These are phyloP conservation scores for Pandemis corylana DNA, from an alignment of 2,888 invertebrate genomes.

Conservation along the genomic window DNA sequence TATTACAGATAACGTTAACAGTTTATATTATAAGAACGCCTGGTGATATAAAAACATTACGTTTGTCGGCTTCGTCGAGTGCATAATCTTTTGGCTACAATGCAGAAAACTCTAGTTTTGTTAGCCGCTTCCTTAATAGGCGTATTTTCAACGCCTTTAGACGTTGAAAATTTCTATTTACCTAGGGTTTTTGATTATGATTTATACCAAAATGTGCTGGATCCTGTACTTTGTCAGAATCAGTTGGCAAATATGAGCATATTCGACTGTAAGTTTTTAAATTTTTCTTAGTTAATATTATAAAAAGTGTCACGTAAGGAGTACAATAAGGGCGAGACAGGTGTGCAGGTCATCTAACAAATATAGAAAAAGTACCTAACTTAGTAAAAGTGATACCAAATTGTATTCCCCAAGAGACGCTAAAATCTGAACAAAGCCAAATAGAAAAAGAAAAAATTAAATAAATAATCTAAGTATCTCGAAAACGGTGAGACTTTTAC, in stretches of 20 bases:
- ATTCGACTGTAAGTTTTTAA: conserved; percentile 12
- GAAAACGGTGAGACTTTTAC: too few species aligned
- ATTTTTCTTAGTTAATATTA: background rate
- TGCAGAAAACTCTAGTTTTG: background rate
- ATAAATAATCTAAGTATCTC: too few species aligned
- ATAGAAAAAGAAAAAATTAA: too few species aligned
- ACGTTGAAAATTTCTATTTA: background rate
- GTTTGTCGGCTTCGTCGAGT: background rate
- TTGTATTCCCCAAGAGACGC: too few species aligned
- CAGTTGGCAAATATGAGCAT: conserved; percentile 4
- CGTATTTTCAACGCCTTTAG: background rate
- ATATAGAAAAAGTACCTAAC: too few species aligned
- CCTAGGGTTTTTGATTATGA: conserved; percentile 9
- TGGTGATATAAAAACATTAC: background rate
- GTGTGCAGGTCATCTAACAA: too few species aligned
- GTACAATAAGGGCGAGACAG: too few species aligned
- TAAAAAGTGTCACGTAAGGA: too few species aligned
- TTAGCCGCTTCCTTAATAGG: background rate
- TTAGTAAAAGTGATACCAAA: too few species aligned
- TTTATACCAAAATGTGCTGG: background rate
- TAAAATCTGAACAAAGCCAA: too few species aligned
- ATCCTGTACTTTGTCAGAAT: conserved; percentile 1
- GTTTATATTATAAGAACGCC: background rate
- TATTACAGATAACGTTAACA: background rate
- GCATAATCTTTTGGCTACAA: background rate